These are phyloP conservation scores for Ianthella basta DNA, from an alignment of 37 sponge, comb jelly and placozoan genomes.

Conservation along the genomic window DNA sequence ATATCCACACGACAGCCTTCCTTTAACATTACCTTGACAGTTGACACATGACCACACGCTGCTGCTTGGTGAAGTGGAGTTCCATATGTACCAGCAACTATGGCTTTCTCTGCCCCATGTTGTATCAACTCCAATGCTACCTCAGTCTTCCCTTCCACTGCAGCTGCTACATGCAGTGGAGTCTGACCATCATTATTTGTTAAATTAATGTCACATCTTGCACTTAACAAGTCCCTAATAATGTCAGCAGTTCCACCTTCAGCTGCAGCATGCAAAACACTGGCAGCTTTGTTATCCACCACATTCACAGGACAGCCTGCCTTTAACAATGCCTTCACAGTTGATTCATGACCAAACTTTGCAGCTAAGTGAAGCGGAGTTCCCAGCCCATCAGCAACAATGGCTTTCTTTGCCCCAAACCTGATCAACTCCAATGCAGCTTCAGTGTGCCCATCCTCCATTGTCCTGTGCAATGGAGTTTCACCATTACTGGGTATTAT, in stretches of 20 bases:
- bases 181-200: neutral
- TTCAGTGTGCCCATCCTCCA: no score
- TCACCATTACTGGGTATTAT: no score
- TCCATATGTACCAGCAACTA: neutral
- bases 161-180: constrained; percentile 15
- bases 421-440: no score
- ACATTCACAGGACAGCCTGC: no score
- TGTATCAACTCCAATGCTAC: neutral
- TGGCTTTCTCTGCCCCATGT: constrained; percentile 2
- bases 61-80: constrained; percentile 23
- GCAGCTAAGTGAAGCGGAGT: no score
- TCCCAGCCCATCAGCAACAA: no score
- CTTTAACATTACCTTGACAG: neutral
- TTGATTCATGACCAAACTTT: no score
- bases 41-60: neutral
- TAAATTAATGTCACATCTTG: neutral
- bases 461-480: no score
- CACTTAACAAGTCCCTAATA: neutral
- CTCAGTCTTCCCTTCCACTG: neutral
- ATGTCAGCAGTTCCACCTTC: neutral
- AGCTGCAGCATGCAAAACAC: constrained; percentile 26
- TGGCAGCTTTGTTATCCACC: neutral
- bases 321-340: no score
- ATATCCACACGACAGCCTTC: neutral
- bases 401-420: no score